A percentile compares a stretch with the other conserved stretches of the same genome.
These are phyloP conservation scores for Smithornis capensis DNA, from an alignment of 2,113 vertebrate species.

Conservation along the genomic window DNA sequence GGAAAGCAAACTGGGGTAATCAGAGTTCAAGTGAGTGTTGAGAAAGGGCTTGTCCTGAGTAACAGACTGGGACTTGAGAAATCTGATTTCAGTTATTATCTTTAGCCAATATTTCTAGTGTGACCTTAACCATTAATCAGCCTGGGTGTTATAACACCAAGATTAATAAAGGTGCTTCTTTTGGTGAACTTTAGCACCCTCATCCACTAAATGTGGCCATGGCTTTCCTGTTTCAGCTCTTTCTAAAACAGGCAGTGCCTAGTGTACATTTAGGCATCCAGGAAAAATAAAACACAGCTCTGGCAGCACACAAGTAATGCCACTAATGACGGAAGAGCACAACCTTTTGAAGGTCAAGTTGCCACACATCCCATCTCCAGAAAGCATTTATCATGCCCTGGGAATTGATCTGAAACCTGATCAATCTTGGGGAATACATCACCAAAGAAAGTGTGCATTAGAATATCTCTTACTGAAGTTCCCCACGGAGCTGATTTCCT, in stretches of 20 bases:
- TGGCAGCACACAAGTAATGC: not conserved
- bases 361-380: not conserved
- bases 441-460: not conserved
- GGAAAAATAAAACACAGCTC: not conserved
- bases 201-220: accelerated
- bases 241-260: not conserved
- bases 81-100: not conserved
- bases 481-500: not conserved
- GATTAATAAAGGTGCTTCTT: not conserved
- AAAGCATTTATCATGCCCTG: not conserved
- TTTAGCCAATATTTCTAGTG: not conserved
- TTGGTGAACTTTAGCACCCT: not conserved
- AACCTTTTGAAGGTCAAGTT: not conserved
- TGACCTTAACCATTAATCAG: not conserved
- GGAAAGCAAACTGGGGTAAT: not conserved
- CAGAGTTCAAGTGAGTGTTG: not conserved
- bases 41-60: not conserved
- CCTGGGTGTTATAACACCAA: not conserved
- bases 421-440: not conserved
- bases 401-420: not conserved
- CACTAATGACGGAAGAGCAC: not conserved
- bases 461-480: not conserved
- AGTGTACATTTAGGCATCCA: not conserved
- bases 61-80: not conserved
- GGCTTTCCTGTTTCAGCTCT: not conserved